Percentiles rank a stretch among this genome's conserved stretches.
Conservation (phyloP, 2,888 invertebrate genomes). For the Aromia moschata region DNA sequence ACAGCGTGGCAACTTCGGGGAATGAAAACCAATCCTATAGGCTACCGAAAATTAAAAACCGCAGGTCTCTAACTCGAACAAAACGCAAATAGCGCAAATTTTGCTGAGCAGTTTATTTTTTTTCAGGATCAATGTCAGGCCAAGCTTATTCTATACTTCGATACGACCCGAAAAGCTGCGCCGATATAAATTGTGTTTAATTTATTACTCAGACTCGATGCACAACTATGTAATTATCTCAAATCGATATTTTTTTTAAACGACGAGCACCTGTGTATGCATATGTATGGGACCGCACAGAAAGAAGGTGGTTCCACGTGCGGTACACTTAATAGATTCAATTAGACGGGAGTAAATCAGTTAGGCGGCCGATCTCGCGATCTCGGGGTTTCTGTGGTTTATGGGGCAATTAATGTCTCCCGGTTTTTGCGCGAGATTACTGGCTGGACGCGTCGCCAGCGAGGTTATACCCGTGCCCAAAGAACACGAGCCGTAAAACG, state of each 20-base stretch:
- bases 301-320: conserved; percentile 27
- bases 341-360: conserved; percentile 18
- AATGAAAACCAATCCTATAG: too few species aligned
- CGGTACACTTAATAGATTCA: conserved; percentile 30
- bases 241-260: conserved; percentile 41
- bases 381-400: neutral
- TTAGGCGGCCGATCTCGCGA: conserved; percentile 20
- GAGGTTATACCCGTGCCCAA: neutral
- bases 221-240: conserved; percentile 42
- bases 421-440: conserved; percentile 1
- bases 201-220: conserved; percentile 36
- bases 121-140: too few species aligned
- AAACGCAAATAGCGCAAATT: too few species aligned
- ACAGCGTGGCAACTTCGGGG: too few species aligned
- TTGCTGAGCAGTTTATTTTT: too few species aligned
- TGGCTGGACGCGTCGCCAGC: too few species aligned
- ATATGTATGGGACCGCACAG: conserved; percentile 34
- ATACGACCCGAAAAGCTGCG: conserved; percentile 6
- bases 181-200: conserved; percentile 37
- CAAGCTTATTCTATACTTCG: too few species aligned
- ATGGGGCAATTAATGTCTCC: conserved; percentile 3
- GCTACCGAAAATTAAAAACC: too few species aligned
- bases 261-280: conserved; percentile 30
- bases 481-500: too few species aligned
- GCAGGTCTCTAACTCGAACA: too few species aligned